Evolutionary conservation across 2,888 invertebrate genomes (phyloP), one percentile per base, ranked within the genome.

Genomic region (Microplitis deprimator): DNA sequence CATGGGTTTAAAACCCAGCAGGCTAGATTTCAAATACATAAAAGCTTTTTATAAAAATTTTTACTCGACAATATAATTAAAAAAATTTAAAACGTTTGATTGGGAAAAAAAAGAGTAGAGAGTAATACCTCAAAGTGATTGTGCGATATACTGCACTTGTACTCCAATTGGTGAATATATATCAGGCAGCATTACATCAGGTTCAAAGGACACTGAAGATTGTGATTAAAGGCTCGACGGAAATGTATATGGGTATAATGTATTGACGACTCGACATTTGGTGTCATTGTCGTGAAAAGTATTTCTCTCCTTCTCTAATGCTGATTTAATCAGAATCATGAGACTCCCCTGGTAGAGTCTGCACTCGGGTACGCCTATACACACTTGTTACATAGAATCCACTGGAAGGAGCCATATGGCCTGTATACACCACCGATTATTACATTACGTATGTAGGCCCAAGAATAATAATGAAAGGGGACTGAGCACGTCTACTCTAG

Each of bases 381-480:
- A 77, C 77, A 75, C 77, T 77, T 77, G 77, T 74, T 77, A 77
- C 77, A 77, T 77, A 70, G 77, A 77, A 77, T 71, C 67, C 74
- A 69, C 68, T 78, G 79, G 72, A 80, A 79, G 68, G 82, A 80
- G 85, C 87, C 89, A 89, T 89, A 89, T 89, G 89, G 88, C 88
- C 78, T 83, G 82, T 85, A 87, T 88, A 88, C 87, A 89, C 85
- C 86, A 71, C 83, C 87, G 88, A 89, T 89, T 89, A 89, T 89
- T 89, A 87, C 89, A 89, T 89, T 89, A 89, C 85, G 86, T 85
- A 87, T 88, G 88, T 88, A 88, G 84, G 85, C 83, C 82, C 83
- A 84, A 84, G 86, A 87, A 87, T 87, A 86, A 87, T 87, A 84
- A 84, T 82, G 81, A 83, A 82, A 82, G 81, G 81, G 81, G 80